Conservation (phyloP, 2,888 invertebrate genomes). For the Sturmia bella region DNA sequence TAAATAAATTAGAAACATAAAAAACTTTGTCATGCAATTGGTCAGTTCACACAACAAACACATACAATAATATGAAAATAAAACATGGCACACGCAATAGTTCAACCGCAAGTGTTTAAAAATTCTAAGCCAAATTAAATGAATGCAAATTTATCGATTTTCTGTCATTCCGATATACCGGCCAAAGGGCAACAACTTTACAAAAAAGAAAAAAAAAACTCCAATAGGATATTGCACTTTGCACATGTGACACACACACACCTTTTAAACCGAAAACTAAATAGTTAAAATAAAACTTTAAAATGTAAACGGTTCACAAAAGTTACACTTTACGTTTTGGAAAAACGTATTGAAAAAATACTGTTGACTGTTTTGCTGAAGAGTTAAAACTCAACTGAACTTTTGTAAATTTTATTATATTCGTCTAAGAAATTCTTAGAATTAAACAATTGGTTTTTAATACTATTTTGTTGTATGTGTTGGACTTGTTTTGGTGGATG, state of each 20-base stretch:
- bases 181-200: conserved; percentile 77
- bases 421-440: conserved; percentile 79
- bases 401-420: conserved; percentile 66
- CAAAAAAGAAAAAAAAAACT: conserved; percentile 31
- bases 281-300: conserved; percentile 13
- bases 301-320: conserved; percentile 6
- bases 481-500: conserved; percentile 52
- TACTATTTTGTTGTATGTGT: conserved; percentile 54
- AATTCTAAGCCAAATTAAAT: conserved; percentile 51
- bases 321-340: conserved; percentile 2
- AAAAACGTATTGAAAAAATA: conserved; percentile 6
- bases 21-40: conserved; percentile 59
- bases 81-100: conserved; percentile 45
- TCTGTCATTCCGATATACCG: conserved; percentile 63
- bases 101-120: conserved; percentile 34
- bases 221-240: conserved; percentile 79
- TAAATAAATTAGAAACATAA: background rate
- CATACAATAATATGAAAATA: too few relatives aligned
- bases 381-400: conserved; percentile 78
- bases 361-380: conserved; percentile 73
- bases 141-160: conserved; percentile 78
- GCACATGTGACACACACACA: conserved; percentile 18
- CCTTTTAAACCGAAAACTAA: background rate
- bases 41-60: conserved; percentile 64
- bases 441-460: conserved; percentile 74